Base-by-base conservation (phyloP, 1,140 invertebrate species). In the Carcinoscorpius rotundicauda region DNA sequence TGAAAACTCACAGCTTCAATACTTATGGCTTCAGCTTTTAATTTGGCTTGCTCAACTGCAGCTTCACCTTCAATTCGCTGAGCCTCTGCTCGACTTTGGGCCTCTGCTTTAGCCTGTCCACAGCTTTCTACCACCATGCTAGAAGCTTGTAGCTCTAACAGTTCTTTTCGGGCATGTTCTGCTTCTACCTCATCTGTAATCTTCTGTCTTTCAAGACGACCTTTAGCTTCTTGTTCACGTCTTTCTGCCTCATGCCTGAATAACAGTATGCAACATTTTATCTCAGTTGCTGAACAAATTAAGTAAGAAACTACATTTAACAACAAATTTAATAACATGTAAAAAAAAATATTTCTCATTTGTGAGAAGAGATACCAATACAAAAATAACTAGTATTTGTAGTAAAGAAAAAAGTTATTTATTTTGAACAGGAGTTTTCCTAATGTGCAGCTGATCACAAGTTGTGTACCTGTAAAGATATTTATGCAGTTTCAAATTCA, bases 31-130 rank as follows among this genome's bases (percentile, higher is more conserved):
- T 79, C 71, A 49, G 78, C 73, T 70, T 81, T 80, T 11, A 80
- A 71, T 70, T 75, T 77, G 4, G 81, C 79, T 68, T 80, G 77
- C 51, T 80, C 78, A 10, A 82, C 79, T 51, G 79, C 79, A 49
- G 80, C 79, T 69, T 81, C 79, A 29, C 78, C 79, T 72, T 81
- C 80, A 70, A 82, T 82, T 61, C 72, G 75, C 8, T 75, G 66
- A n/a, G 81, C 73, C 69, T 81, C 79, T 9, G 79, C 78, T 58
- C 78, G 69, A 68, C 76, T 76, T 66, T 78, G 75, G 49, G 81
- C 81, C 72, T 82, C 81, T 6, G 81, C 81, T 72, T 79, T 81
- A 8, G 81, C 79, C 66, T 81, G 80, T 53, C 81, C 81, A 66
- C 72, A 73, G 59, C 72, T 75, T 67, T 78, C 77, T 29, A 77